phyloP scores from a whole-genome alignment of 2,797 vertebrate species.

The Pipistrellus kuhlii region DNA sequence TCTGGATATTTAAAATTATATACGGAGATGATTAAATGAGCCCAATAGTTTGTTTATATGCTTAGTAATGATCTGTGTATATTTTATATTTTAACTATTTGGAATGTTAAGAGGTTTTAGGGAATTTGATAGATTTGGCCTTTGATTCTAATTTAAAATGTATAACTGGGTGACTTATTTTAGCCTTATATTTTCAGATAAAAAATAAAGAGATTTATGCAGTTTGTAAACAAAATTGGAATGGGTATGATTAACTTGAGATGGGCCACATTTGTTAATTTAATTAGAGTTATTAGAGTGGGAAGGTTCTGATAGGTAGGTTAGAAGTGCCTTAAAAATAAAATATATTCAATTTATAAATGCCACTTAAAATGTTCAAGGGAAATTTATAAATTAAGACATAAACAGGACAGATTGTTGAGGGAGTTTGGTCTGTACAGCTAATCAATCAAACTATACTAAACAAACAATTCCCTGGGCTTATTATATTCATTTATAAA shows the following conservation, averaged over 20 bases:
- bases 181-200: conserved; percentile 19
- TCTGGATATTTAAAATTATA: conserved; percentile 33
- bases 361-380: not conserved
- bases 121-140: not conserved
- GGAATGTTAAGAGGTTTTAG: conserved; percentile 24
- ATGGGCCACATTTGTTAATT: not conserved
- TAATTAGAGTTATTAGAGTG: conserved; percentile 34
- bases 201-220: not conserved
- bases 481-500: conserved; percentile 62
- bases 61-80: not conserved
- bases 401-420: conserved; percentile 34
- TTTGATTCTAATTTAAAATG: conserved; percentile 53
- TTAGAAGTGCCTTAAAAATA: not conserved
- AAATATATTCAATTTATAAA: conserved; percentile 55
- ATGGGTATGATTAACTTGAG: conserved; percentile 6
- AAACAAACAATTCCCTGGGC: conserved; percentile 24
- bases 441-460: conserved; percentile 43
- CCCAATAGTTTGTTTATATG: not conserved
- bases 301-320: not conserved
- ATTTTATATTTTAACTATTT: conserved; percentile 47
- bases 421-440: not conserved
- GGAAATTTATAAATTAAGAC: conserved; percentile 49
- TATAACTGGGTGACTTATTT: conserved; percentile 7
- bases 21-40: not conserved
- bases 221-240: conserved; percentile 50